Percentiles rank a stretch among this genome's conserved stretches.
These are phyloP conservation scores for Ephestia elutella DNA, from an alignment of 1,140 invertebrate genomes.

Conservation along the genomic window DNA sequence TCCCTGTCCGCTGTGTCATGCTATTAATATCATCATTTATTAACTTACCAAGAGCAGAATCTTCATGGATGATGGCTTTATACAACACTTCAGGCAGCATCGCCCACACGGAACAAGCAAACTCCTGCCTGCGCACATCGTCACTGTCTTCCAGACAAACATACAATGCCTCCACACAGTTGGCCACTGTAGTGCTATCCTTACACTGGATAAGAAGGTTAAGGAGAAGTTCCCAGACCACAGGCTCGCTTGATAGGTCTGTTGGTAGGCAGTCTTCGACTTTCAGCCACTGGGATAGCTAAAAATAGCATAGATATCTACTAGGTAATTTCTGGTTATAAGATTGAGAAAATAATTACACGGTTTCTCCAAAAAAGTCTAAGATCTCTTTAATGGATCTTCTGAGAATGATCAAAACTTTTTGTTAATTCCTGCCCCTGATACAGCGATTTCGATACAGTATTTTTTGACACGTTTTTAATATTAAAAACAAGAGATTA, in stretches of 20 bases:
- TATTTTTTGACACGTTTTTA: too few relatives aligned
- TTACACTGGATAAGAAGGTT: slow-evolving; percentile 43
- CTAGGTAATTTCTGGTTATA: too few relatives aligned
- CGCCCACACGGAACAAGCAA: slow-evolving; percentile 42
- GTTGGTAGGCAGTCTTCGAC: slow-evolving; percentile 45
- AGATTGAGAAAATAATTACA: too few relatives aligned
- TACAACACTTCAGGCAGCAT: slow-evolving; percentile 48
- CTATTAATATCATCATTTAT: too few relatives aligned
- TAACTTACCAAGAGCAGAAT: neutral
- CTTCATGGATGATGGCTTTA: neutral
- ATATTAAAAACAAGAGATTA: too few relatives aligned
- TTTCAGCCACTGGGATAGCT: slow-evolving; percentile 61
- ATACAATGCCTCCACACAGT: slow-evolving; percentile 45
- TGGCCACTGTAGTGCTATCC: slow-evolving; percentile 29
- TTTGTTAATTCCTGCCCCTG: too few relatives aligned
- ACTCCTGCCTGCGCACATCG: slow-evolving; percentile 35
- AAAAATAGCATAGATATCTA: slow-evolving; percentile 11
- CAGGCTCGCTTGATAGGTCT: slow-evolving; percentile 44
- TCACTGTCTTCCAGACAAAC: slow-evolving; percentile 39
- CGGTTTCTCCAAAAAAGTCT: too few relatives aligned
- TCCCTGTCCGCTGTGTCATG: too few relatives aligned
- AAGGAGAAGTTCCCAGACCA: slow-evolving; percentile 51
- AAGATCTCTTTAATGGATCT: too few relatives aligned
- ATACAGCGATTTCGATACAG: too few relatives aligned
- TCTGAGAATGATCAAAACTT: too few relatives aligned